Evolutionary conservation across 2,888 invertebrate species (phyloP).

Genomic region (Spodoptera littoralis): DNA sequence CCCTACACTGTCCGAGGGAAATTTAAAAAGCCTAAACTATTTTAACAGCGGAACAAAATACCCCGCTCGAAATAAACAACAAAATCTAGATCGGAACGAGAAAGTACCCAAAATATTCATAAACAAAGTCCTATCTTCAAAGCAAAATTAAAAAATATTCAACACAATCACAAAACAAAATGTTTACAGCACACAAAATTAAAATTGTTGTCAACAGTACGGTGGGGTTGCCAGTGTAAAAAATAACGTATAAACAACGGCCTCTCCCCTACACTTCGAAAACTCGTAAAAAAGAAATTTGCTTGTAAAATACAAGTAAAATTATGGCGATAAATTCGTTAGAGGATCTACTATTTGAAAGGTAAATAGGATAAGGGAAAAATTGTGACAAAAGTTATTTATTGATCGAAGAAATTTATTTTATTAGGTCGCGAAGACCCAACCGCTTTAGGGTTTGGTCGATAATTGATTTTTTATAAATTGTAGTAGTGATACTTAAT

Average conservation of each 20-base stretch:
- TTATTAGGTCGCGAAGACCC: slow-evolving; percentile 2
- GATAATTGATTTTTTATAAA: too few species aligned
- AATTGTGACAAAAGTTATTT: slow-evolving; percentile 16
- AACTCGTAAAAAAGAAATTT: slow-evolving; percentile 60
- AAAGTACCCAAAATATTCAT: slow-evolving; percentile 1
- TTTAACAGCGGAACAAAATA: neutral
- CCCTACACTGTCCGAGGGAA: too few species aligned
- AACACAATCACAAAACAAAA: slow-evolving; percentile 41
- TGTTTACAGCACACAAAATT: slow-evolving; percentile 40
- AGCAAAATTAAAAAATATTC: slow-evolving; percentile 58
- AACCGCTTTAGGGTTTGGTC: neutral
- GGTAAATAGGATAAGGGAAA: slow-evolving; percentile 21
- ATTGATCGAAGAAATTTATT: slow-evolving; percentile 24
- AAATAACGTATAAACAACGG: slow-evolving; percentile 56
- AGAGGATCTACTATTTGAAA: slow-evolving; percentile 63
- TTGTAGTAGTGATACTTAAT: too few species aligned
- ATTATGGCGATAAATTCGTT: slow-evolving; percentile 65
- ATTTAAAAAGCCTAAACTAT: neutral
- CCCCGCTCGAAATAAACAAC: neutral
- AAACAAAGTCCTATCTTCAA: slow-evolving; percentile 12
- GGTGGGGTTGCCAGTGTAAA: slow-evolving; percentile 24
- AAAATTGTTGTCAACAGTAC: slow-evolving; percentile 55
- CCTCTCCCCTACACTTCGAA: slow-evolving; percentile 42
- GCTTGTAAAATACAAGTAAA: slow-evolving; percentile 56
- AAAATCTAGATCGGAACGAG: neutral